Evolutionary conservation across 2,888 invertebrate species (phyloP), one percentile per base, ranked within the genome.

Genomic region (Nemotelus pantherinus): DNA sequence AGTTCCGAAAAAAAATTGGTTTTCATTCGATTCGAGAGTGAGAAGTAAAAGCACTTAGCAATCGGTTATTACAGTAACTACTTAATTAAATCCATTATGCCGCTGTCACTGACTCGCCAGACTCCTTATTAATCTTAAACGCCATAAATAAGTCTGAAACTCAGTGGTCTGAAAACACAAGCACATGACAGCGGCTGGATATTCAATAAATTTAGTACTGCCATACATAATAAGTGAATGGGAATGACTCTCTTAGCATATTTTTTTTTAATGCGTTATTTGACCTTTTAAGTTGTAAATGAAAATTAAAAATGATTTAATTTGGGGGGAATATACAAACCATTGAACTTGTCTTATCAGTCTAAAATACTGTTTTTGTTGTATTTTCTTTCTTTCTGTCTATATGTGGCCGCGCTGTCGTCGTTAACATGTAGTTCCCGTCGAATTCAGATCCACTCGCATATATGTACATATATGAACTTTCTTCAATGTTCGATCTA

Each of bases 11-110:
- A 65, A 45, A 47, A n/a, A 47, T 45, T 25, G n/a, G 2, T 45
- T 45, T 2, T 65, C 45, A 39, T 39, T 68, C 53, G 48, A 68
- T 50, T 68, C 41, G 53, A 68, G 48, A 39, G n/a, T 53, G 50
- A n/a, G 50, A 68, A 68, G 68, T 68, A 41, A 68, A 68, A 68
- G 68, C 68, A 50, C 68, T 68, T 68, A 68, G 68, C 41, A 25
- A 25, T 25, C 25, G 68, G 25, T 48, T 68, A 68, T 68, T 50
- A 48, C 68, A 53, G 53, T 68, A 68, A 68, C 25, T 68, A 68
- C 63, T 41, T 9, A 65, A 65, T 65, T 45, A 45, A 65, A 65
- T 65, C 45, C 43, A 39, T 25, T 63, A 10, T 39, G 63, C 25
- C 65, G 45, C 6, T 10, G 9, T 25, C 25, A 25, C 25, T 25